Evolutionary conservation across 2,888 invertebrate genomes (phyloP).

Genomic region (Melolontha melolontha): DNA sequence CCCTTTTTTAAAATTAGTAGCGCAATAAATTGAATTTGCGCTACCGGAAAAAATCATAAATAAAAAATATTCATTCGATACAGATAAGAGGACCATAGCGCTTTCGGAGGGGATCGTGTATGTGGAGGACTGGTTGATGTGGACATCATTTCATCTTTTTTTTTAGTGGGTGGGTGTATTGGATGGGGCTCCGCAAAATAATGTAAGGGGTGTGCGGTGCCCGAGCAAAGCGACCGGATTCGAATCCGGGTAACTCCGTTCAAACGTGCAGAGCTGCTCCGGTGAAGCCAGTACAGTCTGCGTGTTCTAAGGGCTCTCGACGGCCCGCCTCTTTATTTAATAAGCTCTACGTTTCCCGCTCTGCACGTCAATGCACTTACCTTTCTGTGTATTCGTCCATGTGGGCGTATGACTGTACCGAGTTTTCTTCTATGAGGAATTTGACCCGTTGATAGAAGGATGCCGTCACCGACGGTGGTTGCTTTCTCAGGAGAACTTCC

Average conservation of each 20-base stretch:
- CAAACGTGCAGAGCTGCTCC: constrained; percentile 61
- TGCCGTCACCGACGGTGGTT: constrained; percentile 95
- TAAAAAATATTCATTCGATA: constrained; percentile 18
- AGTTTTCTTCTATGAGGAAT: constrained; percentile 98
- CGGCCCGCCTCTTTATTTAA: constrained; percentile 39
- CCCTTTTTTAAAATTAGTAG: constrained; percentile 13
- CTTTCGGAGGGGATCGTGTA: constrained; percentile 53
- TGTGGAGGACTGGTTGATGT: constrained; percentile 49
- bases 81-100: constrained; percentile 29
- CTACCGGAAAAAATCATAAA: constrained; percentile 5
- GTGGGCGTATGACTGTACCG: constrained; percentile 98
- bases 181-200: constrained; percentile 49
- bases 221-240: constrained; percentile 61
- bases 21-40: constrained; percentile 33
- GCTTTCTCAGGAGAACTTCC: constrained; percentile 94
- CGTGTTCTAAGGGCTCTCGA: constrained; percentile 52
- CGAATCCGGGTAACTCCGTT: constrained; percentile 55
- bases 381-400: constrained; percentile 98
- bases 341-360: constrained; percentile 54
- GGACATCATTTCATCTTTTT: constrained; percentile 32
- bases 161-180: constrained; percentile 61
- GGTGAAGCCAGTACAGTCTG: constrained; percentile 57
- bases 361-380: constrained; percentile 73
- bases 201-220: constrained; percentile 61
- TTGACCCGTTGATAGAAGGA: constrained; percentile 98